Base-by-base conservation (phyloP, 53 echinoderm and acorn worm species). In the Echinometra lucunter region DNA sequence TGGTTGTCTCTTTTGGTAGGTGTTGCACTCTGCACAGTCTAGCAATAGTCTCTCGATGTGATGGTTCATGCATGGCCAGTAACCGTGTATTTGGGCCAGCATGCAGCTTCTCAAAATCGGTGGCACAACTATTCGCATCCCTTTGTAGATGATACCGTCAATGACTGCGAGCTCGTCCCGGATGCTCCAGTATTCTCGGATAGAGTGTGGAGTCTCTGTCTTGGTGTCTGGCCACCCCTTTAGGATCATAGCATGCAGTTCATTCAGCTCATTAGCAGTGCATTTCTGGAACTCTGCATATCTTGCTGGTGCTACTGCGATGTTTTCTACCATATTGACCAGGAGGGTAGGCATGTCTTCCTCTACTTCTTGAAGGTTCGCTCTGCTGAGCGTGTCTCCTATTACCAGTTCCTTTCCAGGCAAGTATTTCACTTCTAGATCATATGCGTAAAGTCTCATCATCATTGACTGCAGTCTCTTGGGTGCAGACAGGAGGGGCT, bases 181-280 rank as follows among this genome's bases (percentile, higher is more conserved):
- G 40, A 74, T 18, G 69, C 58, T 95, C 97, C 96, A 96, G 47
- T 95, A 95, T 55, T 95, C 72, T 56, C 94, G 44, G 42, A 97
- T 95, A 11, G 95, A 35, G 83, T 95, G 94, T 32, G 88, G 97
- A 7, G 66, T 82, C 78, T 95, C 95, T 32, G 90, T 69, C 60
- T 72, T 96, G 25, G 95, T 96, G 83, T 96, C 96, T 28, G 96
- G 97, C 96, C 96, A 97, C 18, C 96, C 96, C 66, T 96, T 96
- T 12, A 66, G 92, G 44, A 97, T 96, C 44, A 96, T 89, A 15
- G 66, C 37, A 21, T 93, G 87, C 19, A 96, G 72, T 47, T 96
- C 96, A 58, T 95, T 95, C 16, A 97, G 96, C 66, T 95, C 96
- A 88, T 93, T 88, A 9, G 91, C 88, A 72, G 95, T 95, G 30